These are phyloP conservation scores for Aphodius granarius DNA, from an alignment of 2,888 invertebrate genomes.

Conservation along the genomic window DNA sequence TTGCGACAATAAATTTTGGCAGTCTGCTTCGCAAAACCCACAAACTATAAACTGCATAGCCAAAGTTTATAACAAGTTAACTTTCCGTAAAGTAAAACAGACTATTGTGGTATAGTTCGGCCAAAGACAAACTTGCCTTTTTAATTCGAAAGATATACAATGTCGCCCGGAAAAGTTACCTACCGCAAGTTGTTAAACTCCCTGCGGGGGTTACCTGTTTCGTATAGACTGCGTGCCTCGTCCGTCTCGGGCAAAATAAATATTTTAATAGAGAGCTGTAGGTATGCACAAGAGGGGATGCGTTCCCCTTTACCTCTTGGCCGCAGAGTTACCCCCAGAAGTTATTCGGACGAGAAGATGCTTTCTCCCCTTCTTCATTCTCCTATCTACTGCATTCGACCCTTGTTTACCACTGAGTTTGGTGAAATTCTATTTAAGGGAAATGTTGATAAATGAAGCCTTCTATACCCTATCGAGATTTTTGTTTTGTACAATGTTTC, in stretches of 20 bases:
- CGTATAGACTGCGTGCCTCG: not conserved
- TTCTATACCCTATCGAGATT: too few species aligned
- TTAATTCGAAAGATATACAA: not conserved
- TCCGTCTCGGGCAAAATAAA: not conserved
- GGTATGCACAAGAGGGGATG: not conserved
- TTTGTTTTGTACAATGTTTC: too few species aligned
- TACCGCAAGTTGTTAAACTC: not conserved
- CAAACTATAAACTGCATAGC: not conserved
- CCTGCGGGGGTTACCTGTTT: not conserved
- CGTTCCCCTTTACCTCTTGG: not conserved
- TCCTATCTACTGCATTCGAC: not conserved
- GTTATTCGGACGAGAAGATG: not conserved
- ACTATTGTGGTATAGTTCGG: not conserved
- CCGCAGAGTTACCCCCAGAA: not conserved
- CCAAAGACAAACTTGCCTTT: not conserved
- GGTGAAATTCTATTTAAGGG: too few species aligned
- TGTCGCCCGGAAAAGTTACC: not conserved
- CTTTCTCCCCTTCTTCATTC: not conserved
- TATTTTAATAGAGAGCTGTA: not conserved
- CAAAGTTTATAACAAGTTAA: constrained; percentile 11
- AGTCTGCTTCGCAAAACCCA: not conserved
- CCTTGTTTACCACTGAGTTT: too few species aligned
- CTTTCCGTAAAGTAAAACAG: constrained; percentile 4
- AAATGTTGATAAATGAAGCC: too few species aligned
- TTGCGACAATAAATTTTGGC: constrained; percentile 10